Percentiles rank a stretch among this genome's conserved stretches.
Conservation (phyloP, 2,888 invertebrate genomes). For the Ommatoiulus sabulosus region DNA sequence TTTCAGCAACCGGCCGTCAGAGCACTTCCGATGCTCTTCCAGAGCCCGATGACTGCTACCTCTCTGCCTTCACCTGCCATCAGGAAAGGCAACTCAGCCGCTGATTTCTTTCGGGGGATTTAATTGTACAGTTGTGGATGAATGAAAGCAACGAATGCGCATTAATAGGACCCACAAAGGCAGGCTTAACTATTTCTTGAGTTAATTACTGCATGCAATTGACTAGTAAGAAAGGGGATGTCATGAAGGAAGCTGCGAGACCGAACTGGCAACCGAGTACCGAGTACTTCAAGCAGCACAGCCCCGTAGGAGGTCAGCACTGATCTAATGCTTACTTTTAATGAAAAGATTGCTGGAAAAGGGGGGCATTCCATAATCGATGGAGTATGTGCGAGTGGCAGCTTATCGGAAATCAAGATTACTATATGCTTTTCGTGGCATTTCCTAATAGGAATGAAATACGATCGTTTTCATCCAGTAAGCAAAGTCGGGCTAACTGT, state of each 20-base stretch:
- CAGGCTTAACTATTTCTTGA: slow-evolving; percentile 1
- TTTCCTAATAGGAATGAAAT: too few relatives aligned
- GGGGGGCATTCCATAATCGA: neutral
- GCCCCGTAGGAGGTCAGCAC: slow-evolving; percentile 47
- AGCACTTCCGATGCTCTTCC: neutral
- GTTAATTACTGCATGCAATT: neutral
- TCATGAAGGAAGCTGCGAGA: neutral
- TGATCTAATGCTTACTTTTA: slow-evolving; percentile 27
- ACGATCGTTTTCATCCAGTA: too few relatives aligned
- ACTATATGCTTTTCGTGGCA: too few relatives aligned
- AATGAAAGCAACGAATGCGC: neutral
- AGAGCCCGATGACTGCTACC: neutral
- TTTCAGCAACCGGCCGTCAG: neutral
- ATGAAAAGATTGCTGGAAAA: slow-evolving; percentile 11
- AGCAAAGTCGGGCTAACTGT: too few relatives aligned
- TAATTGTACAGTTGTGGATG: slow-evolving; percentile 1
- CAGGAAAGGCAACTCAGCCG: neutral
- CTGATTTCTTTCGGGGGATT: neutral
- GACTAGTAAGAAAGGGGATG: neutral
- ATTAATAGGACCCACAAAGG: neutral
- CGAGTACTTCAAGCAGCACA: neutral
- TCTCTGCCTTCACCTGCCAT: neutral
- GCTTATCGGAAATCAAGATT: too few relatives aligned
- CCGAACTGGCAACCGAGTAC: neutral
- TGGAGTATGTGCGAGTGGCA: too few relatives aligned